Evolutionary conservation across 2,888 invertebrate genomes (phyloP).

Genomic region (Nomada goodeniana): DNA sequence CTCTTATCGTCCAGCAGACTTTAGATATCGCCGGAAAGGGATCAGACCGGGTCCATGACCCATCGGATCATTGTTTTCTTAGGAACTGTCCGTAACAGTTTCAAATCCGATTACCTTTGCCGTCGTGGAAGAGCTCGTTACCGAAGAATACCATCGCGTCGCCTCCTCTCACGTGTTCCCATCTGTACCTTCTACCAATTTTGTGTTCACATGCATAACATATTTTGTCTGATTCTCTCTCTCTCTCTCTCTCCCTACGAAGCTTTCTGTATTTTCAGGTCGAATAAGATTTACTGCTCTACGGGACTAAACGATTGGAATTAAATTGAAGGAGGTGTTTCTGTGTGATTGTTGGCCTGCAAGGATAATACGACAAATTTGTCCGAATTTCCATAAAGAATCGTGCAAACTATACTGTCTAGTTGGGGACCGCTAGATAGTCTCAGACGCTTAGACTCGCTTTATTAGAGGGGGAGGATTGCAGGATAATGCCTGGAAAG

Average conservation of each 20-base stretch:
- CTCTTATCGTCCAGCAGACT: background rate
- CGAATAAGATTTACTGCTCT: no score
- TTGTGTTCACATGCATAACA: conserved; percentile 25
- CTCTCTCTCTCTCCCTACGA: conserved; percentile 10
- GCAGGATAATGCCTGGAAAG: conserved; percentile 1
- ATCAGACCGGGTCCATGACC: conserved; percentile 18
- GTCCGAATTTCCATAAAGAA: background rate
- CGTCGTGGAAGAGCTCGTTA: conserved; percentile 67
- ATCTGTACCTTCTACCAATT: conserved; percentile 42
- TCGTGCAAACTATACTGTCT: no score
- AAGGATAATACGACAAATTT: no score
- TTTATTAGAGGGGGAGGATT: background rate
- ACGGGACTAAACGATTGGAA: no score
- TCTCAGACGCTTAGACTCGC: no score
- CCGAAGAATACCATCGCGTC: conserved; percentile 57
- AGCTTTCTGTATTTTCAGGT: background rate
- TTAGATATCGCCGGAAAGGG: conserved; percentile 29
- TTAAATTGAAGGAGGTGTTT: no score
- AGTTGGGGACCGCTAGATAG: no score
- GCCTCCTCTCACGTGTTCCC: background rate
- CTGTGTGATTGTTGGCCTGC: no score
- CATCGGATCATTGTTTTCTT: conserved; percentile 68
- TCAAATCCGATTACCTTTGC: conserved; percentile 73
- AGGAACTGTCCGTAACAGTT: conserved; percentile 67
- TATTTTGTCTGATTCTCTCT: no score